Conservation (phyloP, 2,113 vertebrate species). For the Chionomys nivalis region DNA sequence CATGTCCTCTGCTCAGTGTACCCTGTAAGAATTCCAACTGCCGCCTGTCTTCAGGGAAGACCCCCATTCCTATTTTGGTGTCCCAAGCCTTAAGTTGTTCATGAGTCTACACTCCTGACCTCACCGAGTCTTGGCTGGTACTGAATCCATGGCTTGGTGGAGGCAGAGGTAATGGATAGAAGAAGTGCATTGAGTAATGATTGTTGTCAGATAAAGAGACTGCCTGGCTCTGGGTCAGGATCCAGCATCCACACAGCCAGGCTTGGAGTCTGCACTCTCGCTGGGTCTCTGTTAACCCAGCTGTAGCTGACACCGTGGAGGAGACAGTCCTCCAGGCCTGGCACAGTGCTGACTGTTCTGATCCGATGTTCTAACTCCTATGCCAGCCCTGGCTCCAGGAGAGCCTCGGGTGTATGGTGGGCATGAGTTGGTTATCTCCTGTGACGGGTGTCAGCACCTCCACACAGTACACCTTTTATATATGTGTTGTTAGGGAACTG, state of each 20-base stretch:
- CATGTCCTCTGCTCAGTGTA: neutral
- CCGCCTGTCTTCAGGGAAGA: neutral
- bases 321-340: accelerated
- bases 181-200: accelerated
- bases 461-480: neutral
- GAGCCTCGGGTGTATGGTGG: neutral
- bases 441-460: neutral
- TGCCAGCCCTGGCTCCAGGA: neutral
- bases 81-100: neutral
- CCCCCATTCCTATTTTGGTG: neutral
- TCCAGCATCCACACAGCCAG: neutral
- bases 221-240: neutral
- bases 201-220: neutral
- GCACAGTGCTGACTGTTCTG: neutral
- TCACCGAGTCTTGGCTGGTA: no score
- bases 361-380: no score
- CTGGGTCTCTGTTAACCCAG: neutral
- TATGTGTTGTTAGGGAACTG: no score
- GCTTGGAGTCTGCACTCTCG: neutral
- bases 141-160: no score
- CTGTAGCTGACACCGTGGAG: no score
- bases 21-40: neutral
- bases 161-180: neutral
- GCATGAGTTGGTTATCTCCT: no score
- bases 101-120: no score